Evolutionary conservation across 2,888 invertebrate genomes (phyloP).

Genomic region (Ashinkailepas kermadecensis): DNA sequence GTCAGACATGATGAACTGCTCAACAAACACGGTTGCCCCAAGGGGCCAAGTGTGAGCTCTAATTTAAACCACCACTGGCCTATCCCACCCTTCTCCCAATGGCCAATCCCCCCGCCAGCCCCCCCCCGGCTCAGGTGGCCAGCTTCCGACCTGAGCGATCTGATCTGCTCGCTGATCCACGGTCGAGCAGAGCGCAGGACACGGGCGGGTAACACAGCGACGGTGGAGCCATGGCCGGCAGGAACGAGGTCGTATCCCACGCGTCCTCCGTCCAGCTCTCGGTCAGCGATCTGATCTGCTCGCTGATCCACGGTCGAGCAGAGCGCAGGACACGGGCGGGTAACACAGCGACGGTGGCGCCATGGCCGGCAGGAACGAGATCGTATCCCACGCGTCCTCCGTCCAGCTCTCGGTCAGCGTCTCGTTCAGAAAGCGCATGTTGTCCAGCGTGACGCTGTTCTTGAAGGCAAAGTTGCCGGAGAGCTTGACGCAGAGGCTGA

Average conservation of each 20-base stretch:
- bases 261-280: background rate
- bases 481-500: background rate
- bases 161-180: background rate
- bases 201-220: background rate
- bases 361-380: background rate
- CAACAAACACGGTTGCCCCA: too few relatives aligned
- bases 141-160: too few relatives aligned
- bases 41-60: too few relatives aligned
- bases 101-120: too few relatives aligned
- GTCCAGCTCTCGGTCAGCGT: background rate
- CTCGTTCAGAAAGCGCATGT: background rate
- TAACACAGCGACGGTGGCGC: background rate
- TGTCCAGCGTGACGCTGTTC: background rate
- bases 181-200: background rate
- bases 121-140: too few relatives aligned
- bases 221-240: background rate
- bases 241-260: background rate
- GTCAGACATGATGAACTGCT: too few relatives aligned
- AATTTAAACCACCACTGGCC: too few relatives aligned
- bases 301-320: background rate
- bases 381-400: background rate
- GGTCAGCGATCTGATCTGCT: too few relatives aligned
- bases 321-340: background rate
- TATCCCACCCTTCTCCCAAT: too few relatives aligned
- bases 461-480: background rate